Conservation (phyloP, 2,888 invertebrate genomes). For the Vannuccia rotundouncinata region DNA sequence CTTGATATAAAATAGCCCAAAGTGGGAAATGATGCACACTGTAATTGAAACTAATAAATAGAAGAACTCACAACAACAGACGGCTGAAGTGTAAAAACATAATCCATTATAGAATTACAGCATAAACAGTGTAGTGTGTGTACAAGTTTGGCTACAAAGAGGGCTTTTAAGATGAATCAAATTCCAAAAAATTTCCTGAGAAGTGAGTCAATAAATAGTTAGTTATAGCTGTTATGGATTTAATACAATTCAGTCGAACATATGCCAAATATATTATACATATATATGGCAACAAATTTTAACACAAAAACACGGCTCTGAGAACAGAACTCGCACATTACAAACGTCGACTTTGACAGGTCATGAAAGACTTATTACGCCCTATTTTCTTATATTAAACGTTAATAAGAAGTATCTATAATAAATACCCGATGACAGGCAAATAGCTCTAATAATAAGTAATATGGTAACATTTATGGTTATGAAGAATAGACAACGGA, state of each 20-base stretch:
- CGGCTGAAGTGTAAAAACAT: neutral
- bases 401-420: neutral
- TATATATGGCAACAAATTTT: neutral
- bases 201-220: neutral
- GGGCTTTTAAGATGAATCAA: neutral
- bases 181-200: constrained; percentile 10
- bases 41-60: neutral
- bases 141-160: neutral
- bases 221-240: constrained; percentile 8
- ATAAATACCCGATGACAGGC: neutral
- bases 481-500: neutral
- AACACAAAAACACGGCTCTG: neutral
- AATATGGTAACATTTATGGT: neutral
- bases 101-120: neutral
- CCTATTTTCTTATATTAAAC: neutral
- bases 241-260: neutral
- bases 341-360: neutral
- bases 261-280: neutral
- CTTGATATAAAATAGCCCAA: neutral
- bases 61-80: neutral
- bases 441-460: neutral
- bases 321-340: neutral
- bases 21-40: neutral
- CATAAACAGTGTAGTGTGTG: constrained; percentile 17
- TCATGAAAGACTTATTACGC: constrained; percentile 12